phyloP scores from a whole-genome alignment of 2,113 vertebrate species.

The Phycodurus eques region DNA sequence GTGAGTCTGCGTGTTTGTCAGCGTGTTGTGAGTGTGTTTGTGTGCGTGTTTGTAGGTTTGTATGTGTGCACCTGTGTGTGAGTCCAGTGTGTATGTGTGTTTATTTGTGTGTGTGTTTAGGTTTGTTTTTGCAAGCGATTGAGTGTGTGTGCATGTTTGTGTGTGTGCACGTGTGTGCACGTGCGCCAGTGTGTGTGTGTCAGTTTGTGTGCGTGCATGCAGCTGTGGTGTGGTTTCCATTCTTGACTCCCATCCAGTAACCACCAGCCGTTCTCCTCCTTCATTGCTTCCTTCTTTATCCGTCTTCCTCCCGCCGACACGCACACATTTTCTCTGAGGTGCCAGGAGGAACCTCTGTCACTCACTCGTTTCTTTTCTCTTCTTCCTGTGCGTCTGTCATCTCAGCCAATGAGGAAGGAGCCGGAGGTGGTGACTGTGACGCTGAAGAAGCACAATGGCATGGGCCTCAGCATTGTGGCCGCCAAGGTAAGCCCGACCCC shows the following conservation, averaged over 20 bases:
- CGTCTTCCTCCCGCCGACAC: constrained; percentile 23
- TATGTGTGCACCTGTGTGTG: too few relatives aligned
- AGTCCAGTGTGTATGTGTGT: too few relatives aligned
- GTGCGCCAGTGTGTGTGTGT: background rate
- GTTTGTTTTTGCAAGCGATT: background rate
- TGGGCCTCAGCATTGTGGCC: constrained; percentile 98
- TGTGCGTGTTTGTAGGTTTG: too few relatives aligned
- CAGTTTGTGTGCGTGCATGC: constrained; percentile 2
- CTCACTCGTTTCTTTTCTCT: constrained; percentile 22
- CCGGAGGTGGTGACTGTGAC: constrained; percentile 97
- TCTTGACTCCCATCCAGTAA: constrained; percentile 70
- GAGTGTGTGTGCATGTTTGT: background rate
- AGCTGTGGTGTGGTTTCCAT: constrained; percentile 72
- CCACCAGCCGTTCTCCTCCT: constrained; percentile 66
- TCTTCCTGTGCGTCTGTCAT: constrained; percentile 39
- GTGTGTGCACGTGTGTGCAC: constrained; percentile 5
- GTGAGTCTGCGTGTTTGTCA: too few relatives aligned
- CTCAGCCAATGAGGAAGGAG: constrained; percentile 91
- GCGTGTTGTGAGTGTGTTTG: too few relatives aligned
- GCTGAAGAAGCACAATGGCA: constrained; percentile 96
- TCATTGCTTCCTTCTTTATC: constrained; percentile 43
- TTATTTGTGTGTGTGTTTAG: too few relatives aligned
- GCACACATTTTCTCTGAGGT: constrained; percentile 9
- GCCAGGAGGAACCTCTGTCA: constrained; percentile 11
- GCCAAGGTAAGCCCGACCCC: constrained; percentile 85